A percentile compares a stretch with the other conserved stretches of the same genome.
phyloP scores from a whole-genome alignment of 2,888 invertebrate genomes.

The Tetropium fuscum region DNA sequence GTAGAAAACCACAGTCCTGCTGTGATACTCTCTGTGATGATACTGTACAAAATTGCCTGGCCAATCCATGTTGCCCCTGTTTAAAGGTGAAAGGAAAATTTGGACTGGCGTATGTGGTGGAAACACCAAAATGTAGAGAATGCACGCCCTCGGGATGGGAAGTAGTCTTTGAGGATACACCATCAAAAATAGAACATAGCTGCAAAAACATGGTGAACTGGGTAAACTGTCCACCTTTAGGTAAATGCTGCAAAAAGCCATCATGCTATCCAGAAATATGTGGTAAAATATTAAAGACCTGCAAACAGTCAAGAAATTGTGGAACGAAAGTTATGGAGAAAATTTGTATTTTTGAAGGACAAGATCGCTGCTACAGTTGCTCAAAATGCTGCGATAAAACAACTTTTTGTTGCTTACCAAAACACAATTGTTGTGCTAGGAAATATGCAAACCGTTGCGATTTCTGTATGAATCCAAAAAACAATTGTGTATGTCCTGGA shows the following conservation, averaged over 20 bases:
- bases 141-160: conserved; percentile 61
- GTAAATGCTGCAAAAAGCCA: conserved; percentile 24
- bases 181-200: conserved; percentile 56
- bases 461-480: neutral
- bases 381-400: neutral
- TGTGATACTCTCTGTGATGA: neutral
- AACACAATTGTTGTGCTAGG: neutral
- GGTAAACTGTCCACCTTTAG: conserved; percentile 58
- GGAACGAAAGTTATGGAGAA: too few relatives aligned
- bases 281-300: conserved; percentile 8
- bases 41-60: neutral
- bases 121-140: conserved; percentile 52
- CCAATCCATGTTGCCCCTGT: conserved; percentile 28
- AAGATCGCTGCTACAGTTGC: neutral
- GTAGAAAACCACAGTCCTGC: neutral
- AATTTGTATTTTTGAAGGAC: neutral
- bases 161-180: conserved; percentile 60
- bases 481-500: neutral
- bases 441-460: neutral
- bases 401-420: neutral
- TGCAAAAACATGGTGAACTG: conserved; percentile 59
- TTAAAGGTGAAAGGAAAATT: conserved; percentile 56
- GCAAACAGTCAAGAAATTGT: neutral
- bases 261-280: conserved; percentile 20
- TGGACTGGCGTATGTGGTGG: conserved; percentile 59